phyloP scores from a whole-genome alignment of 37 sponge, comb jelly and placozoan genomes.

The Mnemiopsis leidyi region DNA sequence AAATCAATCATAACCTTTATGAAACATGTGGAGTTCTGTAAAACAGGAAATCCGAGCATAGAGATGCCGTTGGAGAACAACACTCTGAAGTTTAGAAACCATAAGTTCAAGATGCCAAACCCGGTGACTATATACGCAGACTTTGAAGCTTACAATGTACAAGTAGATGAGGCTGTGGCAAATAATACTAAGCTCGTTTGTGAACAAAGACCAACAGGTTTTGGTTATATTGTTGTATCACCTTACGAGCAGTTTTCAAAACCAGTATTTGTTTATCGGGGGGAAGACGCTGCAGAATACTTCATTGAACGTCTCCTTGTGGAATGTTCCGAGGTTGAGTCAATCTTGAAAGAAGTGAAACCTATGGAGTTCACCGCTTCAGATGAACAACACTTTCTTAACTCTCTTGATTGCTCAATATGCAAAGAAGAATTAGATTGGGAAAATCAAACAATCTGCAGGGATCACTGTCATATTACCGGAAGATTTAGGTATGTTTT shows the following conservation, averaged over 20 bases:
- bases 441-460: neutral
- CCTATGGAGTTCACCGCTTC: neutral
- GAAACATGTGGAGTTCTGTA: neutral
- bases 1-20: neutral
- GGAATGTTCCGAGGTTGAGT: neutral
- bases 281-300: neutral
- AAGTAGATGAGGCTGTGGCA: neutral
- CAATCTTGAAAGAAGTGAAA: neutral
- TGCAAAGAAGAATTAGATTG: neutral
- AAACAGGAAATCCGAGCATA: neutral
- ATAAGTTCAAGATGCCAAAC: neutral
- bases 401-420: neutral
- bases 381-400: neutral
- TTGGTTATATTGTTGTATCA: slow-evolving; percentile 20
- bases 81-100: neutral
- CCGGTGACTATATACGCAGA: slow-evolving; percentile 4
- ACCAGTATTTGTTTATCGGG: neutral
- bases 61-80: neutral
- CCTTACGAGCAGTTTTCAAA: neutral
- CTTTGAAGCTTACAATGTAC: neutral
- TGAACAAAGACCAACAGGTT: slow-evolving; percentile 17
- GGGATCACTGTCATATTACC: slow-evolving; percentile 29
- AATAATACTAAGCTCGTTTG: neutral
- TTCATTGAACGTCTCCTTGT: neutral
- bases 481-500: neutral